Conservation (phyloP, 2,113 vertebrate genomes). For the Silurus glanis region DNA sequence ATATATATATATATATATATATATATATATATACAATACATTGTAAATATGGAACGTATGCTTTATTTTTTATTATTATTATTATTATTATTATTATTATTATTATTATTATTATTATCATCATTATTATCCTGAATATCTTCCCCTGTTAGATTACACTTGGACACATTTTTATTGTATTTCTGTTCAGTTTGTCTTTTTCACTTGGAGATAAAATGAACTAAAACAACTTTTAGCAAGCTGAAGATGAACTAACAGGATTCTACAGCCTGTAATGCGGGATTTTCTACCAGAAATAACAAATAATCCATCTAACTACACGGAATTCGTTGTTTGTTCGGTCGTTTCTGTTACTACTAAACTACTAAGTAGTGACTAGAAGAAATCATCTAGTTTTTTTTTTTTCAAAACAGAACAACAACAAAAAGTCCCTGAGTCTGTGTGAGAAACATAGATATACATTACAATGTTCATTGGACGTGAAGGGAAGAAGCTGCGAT, state of each 20-base stretch:
- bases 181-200: background rate
- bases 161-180: background rate
- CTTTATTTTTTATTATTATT: background rate
- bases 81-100: background rate
- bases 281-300: background rate
- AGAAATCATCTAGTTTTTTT: no score
- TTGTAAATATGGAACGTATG: background rate
- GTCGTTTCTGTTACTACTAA: background rate
- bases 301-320: background rate
- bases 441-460: no score
- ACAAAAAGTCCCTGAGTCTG: background rate
- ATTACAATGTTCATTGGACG: background rate
- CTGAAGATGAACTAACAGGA: background rate
- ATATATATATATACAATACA: background rate
- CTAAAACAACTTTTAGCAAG: background rate
- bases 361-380: background rate
- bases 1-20: no score
- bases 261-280: background rate
- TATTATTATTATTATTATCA: conserved; percentile 7
- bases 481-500: background rate
- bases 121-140: background rate
- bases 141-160: background rate
- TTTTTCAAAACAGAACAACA: background rate
- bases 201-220: background rate
- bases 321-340: background rate